Base-by-base conservation (phyloP, 1,140 invertebrate genomes). In the Acromyrmex echinatior region DNA sequence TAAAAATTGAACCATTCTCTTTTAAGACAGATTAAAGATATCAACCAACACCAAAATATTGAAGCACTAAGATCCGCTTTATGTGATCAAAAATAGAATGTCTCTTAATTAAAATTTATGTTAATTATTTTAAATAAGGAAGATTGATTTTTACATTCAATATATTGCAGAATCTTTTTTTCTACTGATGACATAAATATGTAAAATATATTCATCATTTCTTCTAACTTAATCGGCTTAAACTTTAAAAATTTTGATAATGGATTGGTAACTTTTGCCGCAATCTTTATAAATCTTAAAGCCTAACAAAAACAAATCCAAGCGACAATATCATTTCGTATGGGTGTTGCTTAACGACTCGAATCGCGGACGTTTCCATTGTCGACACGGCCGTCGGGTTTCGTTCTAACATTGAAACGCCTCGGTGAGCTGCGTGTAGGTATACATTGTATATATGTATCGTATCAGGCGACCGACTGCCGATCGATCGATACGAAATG, bases 401-500 rank as follows among this genome's bases (percentile, higher is more conserved):
- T 63, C 71, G 51, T 53, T 85, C 74, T 63, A 86, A 87, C 68
- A 84, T 79, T 25, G 76, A 86, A 80, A 74, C 77, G 60, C 51
- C 84, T 58, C 58, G 66, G 35, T 39, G 68, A 79, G 21, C 49
- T 45, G 45, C 53, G 68, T 49, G 66, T 81, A 85, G 51, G 73
- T 73, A 70, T 56, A 68, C n/a, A 9, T 45, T 62, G 28, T 77
- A 66, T 77, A 66, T 77, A 28, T 68, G 51, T 76, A 81, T 80
- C 79, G 84, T 56, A 31, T 60, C 65, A 3, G 31, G 9, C 86
- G 66, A 84, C 56, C 70, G 66, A 53, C 25, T 60, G 18, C 28
- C 78, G 66, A 84, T 84, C 80, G 70, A 91, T 91, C 90, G 84
- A 87, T 80, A 76, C 87, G 76, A 91, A 91, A 91, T 87, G 89